Evolutionary conservation across 2,888 invertebrate species (phyloP).

Genomic region (Geotrupes spiniger): DNA sequence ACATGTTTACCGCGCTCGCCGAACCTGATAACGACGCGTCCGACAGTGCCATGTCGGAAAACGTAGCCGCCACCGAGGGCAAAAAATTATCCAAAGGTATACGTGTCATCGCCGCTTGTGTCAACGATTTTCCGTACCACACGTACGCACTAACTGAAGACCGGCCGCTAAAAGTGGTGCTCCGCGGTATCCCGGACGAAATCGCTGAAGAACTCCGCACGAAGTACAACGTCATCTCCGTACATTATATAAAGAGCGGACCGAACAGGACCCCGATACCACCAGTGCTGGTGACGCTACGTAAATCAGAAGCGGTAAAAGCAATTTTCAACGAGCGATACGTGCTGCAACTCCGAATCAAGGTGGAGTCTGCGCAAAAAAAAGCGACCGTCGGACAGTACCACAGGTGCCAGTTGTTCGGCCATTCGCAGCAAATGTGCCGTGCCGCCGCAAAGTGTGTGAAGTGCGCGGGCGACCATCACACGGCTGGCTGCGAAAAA

Average conservation of each 20-base stretch:
- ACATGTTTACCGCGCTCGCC: too few species aligned
- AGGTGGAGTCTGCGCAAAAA: background rate
- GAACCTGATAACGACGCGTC: too few species aligned
- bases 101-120: too few species aligned
- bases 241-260: background rate
- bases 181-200: background rate
- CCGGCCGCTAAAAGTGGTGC: slow-evolving; percentile 1
- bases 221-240: background rate
- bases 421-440: slow-evolving; percentile 31
- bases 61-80: too few species aligned
- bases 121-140: background rate
- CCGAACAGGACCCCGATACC: background rate
- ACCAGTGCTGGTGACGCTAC: background rate
- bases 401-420: slow-evolving; percentile 32
- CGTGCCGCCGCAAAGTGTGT: slow-evolving; percentile 27
- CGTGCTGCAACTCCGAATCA: background rate
- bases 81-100: too few species aligned
- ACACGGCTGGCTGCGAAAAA: slow-evolving; percentile 27
- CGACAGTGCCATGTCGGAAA: too few species aligned
- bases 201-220: background rate
- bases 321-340: background rate
- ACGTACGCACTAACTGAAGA: slow-evolving; percentile 1
- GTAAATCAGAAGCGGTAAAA: background rate
- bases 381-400: slow-evolving; percentile 19
- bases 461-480: slow-evolving; percentile 29